Evolutionary conservation across 2,888 invertebrate species (phyloP).

Genomic region (Ichneumon xanthorius): DNA sequence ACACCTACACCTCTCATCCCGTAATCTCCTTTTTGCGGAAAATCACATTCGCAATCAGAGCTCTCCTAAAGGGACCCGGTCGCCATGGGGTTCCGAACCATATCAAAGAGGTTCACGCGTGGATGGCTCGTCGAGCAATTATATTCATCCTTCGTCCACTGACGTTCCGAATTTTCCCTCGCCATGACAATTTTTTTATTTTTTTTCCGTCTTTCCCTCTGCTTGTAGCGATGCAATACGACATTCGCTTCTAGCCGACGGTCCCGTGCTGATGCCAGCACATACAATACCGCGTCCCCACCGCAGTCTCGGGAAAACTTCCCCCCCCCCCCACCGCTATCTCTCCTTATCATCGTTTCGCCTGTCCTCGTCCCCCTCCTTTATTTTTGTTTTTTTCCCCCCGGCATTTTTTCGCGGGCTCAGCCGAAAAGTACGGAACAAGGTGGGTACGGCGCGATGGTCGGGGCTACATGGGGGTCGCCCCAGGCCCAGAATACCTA

Average conservation of each 20-base stretch:
- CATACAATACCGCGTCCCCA: not conserved
- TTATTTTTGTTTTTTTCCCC: conserved; percentile 6
- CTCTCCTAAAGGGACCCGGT: conserved; percentile 5
- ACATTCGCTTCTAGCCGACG: not conserved
- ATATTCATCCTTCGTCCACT: conserved; percentile 69
- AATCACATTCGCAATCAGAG: conserved; percentile 81
- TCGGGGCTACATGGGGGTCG: conserved; percentile 39
- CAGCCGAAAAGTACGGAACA: conserved; percentile 51
- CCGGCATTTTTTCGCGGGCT: conserved; percentile 51
- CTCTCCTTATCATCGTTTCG: not conserved
- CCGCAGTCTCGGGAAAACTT: not conserved
- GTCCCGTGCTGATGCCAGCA: not conserved
- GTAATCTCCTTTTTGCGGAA: conserved; percentile 80
- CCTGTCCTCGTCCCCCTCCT: not conserved
- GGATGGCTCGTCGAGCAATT: conserved; percentile 81
- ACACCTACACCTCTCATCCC: conserved; percentile 67
- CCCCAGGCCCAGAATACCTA: conserved; percentile 25
- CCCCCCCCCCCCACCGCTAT: not conserved
- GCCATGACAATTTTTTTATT: conserved; percentile 47
- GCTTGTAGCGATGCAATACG: conserved; percentile 11
- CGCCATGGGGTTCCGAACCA: conserved; percentile 67
- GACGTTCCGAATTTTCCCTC: conserved; percentile 56
- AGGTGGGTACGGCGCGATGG: conserved; percentile 22
- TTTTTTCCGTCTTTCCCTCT: conserved; percentile 39
- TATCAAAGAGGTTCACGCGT: conserved; percentile 80